Evolutionary conservation across 2,797 vertebrate species (phyloP).

Genomic region (Leucoraja ocellata): DNA sequence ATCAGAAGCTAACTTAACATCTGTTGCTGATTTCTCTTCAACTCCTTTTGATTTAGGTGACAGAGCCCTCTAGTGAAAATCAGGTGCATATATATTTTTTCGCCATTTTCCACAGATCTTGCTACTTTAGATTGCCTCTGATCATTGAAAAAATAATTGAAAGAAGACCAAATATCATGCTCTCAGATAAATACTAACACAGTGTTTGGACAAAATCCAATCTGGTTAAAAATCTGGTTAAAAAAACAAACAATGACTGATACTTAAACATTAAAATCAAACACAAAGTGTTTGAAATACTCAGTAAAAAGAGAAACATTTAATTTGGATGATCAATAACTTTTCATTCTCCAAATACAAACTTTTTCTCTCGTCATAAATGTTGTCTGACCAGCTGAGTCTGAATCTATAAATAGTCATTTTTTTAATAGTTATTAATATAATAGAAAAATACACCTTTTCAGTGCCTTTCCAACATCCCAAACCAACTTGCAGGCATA

Average conservation of each 20-base stretch:
- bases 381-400: no score
- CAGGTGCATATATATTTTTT: neutral
- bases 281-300: no score
- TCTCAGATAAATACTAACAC: neutral
- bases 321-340: no score
- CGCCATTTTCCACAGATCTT: neutral
- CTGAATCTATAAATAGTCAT: neutral
- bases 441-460: no score
- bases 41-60: neutral
- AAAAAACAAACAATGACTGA: neutral
- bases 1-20: conserved; percentile 2
- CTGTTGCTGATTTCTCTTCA: neutral
- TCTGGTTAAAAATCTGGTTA: no score
- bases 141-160: neutral
- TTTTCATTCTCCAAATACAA: no score
- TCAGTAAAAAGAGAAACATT: no score
- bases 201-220: neutral
- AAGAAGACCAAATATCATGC: neutral
- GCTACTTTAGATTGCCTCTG: neutral
- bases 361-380: no score
- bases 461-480: no score
- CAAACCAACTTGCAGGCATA: no score
- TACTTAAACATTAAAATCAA: neutral
- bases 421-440: no score
- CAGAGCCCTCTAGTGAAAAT: conserved; percentile 27